These are phyloP conservation scores for Elmis aenea DNA, from an alignment of 2,888 invertebrate genomes.

Conservation along the genomic window DNA sequence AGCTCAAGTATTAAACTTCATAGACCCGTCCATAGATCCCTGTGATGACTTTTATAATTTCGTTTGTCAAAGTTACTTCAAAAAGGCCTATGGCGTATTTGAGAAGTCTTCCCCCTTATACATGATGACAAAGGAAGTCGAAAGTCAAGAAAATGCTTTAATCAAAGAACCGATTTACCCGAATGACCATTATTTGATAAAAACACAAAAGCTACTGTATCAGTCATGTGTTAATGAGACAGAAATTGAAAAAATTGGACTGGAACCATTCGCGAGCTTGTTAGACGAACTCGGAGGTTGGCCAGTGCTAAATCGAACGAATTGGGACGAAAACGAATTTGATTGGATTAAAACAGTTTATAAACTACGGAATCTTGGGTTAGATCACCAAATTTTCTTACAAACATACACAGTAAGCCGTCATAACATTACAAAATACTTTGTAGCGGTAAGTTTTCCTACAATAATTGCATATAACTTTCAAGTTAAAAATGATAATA, in stretches of 20 bases:
- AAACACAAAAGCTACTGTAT: constrained; percentile 1
- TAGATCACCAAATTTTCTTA: constrained; percentile 40
- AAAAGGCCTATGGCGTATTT: no score
- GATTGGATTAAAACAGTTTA: constrained; percentile 73
- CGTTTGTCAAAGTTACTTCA: not conserved
- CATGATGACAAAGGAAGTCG: not conserved
- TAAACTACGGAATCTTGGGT: constrained; percentile 65
- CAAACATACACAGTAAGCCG: no score
- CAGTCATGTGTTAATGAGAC: constrained; percentile 3
- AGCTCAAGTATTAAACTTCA: not conserved
- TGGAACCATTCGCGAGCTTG: constrained; percentile 7
- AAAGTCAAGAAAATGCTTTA: not conserved
- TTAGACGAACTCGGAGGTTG: constrained; percentile 70
- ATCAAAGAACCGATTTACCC: constrained; percentile 47
- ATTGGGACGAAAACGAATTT: constrained; percentile 64
- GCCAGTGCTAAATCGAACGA: constrained; percentile 72
- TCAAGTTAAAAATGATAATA: no score
- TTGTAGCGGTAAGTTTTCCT: no score
- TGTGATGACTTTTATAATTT: not conserved
- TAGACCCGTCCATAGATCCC: not conserved
- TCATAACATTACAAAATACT: no score
- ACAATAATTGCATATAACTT: no score
- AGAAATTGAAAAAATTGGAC: constrained; percentile 1
- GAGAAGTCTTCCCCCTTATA: not conserved
- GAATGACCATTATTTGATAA: constrained; percentile 27